Conservation (phyloP, 2,888 invertebrate species). For the Caenorhabditis becei region DNA sequence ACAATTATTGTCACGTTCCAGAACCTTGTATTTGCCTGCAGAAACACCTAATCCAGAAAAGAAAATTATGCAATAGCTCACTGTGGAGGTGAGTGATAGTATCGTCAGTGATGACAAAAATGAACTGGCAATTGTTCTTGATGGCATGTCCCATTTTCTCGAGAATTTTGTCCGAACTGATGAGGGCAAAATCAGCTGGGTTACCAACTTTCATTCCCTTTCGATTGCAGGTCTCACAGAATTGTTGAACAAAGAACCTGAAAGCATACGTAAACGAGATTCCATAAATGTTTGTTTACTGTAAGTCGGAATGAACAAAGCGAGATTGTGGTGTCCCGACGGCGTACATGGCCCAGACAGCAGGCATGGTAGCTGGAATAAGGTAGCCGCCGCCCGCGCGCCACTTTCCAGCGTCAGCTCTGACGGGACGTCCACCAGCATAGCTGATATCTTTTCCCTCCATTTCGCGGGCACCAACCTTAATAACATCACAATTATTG, state of each 20-base stretch:
- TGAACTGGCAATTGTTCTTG: constrained; percentile 32
- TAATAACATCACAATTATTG: constrained; percentile 3
- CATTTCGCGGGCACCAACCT: constrained; percentile 31
- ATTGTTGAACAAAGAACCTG: constrained; percentile 8
- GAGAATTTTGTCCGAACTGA: constrained; percentile 13
- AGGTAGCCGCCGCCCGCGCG: constrained; percentile 3
- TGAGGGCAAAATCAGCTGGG: constrained; percentile 24
- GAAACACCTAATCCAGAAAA: background rate
- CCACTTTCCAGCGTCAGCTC: constrained; percentile 38
- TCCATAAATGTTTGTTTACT: background rate
- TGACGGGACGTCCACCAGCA: background rate
- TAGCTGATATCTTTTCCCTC: constrained; percentile 23
- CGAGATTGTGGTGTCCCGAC: constrained; percentile 1
- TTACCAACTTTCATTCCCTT: constrained; percentile 21
- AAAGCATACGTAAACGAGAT: background rate
- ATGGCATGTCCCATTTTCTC: constrained; percentile 16
- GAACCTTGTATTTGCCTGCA: constrained; percentile 9
- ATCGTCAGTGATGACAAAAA: constrained; percentile 55
- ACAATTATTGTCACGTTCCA: constrained; percentile 17
- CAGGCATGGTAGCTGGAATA: constrained; percentile 14
- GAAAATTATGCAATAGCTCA: constrained; percentile 3
- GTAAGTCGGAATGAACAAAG: background rate
- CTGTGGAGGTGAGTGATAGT: constrained; percentile 44
- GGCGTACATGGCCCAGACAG: constrained; percentile 43
- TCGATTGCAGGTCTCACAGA: constrained; percentile 5